phyloP scores from a whole-genome alignment of 2,888 invertebrate species.

The Plebejus melissa region DNA sequence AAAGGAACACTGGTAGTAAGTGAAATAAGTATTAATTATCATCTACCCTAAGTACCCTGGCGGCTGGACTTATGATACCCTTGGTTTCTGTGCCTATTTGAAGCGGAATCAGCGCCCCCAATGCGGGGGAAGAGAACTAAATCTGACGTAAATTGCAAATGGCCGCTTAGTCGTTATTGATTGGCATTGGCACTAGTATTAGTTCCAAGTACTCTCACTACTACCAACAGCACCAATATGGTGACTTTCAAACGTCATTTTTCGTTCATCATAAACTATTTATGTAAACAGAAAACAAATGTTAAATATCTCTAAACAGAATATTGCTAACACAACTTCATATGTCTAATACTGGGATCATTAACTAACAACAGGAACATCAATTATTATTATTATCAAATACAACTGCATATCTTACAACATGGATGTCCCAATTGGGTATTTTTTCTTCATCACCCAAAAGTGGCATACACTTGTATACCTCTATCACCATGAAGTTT shows the following conservation, averaged over 20 bases:
- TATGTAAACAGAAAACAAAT: conserved; percentile 2
- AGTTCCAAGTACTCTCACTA: too few relatives aligned
- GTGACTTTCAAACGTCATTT: too few relatives aligned
- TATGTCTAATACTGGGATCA: background rate
- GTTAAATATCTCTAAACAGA: background rate
- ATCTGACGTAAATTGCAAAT: too few relatives aligned
- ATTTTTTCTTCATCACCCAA: conserved; percentile 57
- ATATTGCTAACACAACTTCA: background rate
- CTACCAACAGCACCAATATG: too few relatives aligned
- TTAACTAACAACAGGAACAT: background rate
- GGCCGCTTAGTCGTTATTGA: too few relatives aligned
- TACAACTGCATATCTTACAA: conserved; percentile 56
- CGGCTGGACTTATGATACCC: too few relatives aligned
- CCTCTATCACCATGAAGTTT: conserved; percentile 54
- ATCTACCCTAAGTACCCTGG: too few relatives aligned
- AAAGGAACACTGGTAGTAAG: background rate
- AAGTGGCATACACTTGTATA: conserved; percentile 65
- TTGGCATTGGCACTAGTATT: too few relatives aligned
- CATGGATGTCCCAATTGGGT: conserved; percentile 61
- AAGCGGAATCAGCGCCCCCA: too few relatives aligned
- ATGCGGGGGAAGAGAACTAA: too few relatives aligned
- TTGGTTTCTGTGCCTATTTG: too few relatives aligned
- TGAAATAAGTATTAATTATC: too few relatives aligned
- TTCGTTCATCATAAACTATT: background rate
- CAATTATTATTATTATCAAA: conserved; percentile 38